phyloP scores from a whole-genome alignment of 2,797 vertebrate species.

The Arnoldichthys spilopterus region DNA sequence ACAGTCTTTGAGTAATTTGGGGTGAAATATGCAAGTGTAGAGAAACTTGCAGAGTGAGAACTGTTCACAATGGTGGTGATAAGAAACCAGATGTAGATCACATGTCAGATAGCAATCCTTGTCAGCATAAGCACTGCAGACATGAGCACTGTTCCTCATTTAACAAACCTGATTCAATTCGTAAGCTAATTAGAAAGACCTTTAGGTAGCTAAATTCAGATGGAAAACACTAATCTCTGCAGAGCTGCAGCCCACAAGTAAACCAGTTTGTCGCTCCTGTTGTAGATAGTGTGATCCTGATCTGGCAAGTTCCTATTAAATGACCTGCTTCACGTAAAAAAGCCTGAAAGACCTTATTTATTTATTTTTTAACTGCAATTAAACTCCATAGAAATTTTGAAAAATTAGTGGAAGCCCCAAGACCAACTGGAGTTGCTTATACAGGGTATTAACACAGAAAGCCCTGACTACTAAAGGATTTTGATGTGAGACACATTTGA shows the following conservation, averaged over 20 bases:
- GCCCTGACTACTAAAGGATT: not conserved
- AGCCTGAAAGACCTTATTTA: not conserved
- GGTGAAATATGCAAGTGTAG: not conserved
- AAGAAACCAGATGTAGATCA: too few species aligned
- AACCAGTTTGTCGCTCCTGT: too few species aligned
- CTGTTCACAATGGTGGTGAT: not conserved
- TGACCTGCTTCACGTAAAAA: not conserved
- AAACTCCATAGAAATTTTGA: not conserved
- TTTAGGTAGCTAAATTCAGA: too few species aligned
- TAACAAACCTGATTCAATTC: too few species aligned
- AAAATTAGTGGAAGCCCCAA: not conserved
- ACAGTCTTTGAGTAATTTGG: not conserved
- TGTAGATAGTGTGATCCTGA: not conserved
- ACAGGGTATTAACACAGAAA: not conserved
- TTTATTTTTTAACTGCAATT: not conserved
- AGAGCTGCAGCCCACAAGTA: too few species aligned
- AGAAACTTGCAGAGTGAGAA: not conserved
- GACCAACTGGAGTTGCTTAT: not conserved
- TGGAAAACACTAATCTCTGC: too few species aligned
- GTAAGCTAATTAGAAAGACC: too few species aligned
- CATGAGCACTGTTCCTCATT: too few species aligned
- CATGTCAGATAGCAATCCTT: too few species aligned
- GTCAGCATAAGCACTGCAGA: too few species aligned
- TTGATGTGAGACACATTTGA: not conserved
- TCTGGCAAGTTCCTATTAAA: not conserved